Base-by-base conservation (phyloP, 2,888 invertebrate species). In the Thecocarcelia acutangulata region DNA sequence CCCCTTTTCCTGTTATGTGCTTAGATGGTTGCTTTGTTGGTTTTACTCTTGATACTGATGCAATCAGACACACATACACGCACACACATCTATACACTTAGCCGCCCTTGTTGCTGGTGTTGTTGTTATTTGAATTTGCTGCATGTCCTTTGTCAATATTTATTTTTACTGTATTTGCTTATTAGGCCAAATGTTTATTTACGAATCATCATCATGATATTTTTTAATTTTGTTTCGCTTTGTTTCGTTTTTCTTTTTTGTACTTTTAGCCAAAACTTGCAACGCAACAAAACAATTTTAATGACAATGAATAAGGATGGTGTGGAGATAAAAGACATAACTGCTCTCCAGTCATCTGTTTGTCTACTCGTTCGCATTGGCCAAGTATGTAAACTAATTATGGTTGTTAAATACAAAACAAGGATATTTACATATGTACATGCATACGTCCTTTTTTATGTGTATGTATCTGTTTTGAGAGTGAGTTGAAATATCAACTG, bases 101-200 rank as follows among this genome's bases (percentile, higher is more conserved):
- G n/a, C 24, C 17, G 19, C 8, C 33, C 52, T 6, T 12, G 17
- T 59, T 44, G 21, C 40, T 42, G 40, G 5, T 33, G 4, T 42
- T 59, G 4, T 42, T 59, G 19, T 66, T 72, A 37, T 78, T 50
- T 66, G 66, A 46, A 44, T 48, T 9, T 68, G 50, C 50, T 50
- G 58, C 33, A 42, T 80, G 79, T 80, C 83, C 70, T 76, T 69
- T 84, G 84, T 84, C 83, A 85, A 85, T 85, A 85, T 85, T 85
- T 84, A 64, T 72, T 59, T 76, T 81, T 48, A 74, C 66, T 72
- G 81, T 85, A 84, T 85, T 86, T 85, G 85, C 84, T 85, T 85
- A 83, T 85, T 85, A 85, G 84, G 84, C 84, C 84, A 83, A 85
- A 84, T 85, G 84, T 84, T 83, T 84, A 79, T 84, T 84, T 82